Base-by-base conservation (phyloP, 2,888 invertebrate genomes). In the Cotesia congregata region DNA sequence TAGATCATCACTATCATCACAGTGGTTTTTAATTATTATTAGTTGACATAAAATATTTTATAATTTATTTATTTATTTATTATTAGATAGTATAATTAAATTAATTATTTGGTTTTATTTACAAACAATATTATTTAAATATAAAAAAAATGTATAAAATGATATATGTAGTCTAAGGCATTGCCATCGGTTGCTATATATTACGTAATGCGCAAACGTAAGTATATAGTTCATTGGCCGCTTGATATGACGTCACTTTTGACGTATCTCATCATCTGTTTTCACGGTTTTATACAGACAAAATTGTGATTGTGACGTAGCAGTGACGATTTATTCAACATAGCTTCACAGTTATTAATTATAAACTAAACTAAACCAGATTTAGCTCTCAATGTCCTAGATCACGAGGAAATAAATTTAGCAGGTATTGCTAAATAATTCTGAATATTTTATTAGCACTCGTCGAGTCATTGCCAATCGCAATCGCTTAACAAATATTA, bases 181-280 rank as follows among this genome's bases (percentile, higher is more conserved):
- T 67, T 67, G 74, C 74, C n/a, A 74, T 72, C 61, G 77, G 74
- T 50, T 59, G 12, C 38, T 74, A 78, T 30, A 30, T 30, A 30
- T 78, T 74, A 76, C 76, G 68, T 76, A 81, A 67, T 59, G 80
- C 80, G 80, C 82, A 79, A 76, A 77, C 77, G 76, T 80, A 67
- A 60, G 59, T 61, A n/a, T n/a, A n/a, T n/a, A 75, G 82, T 81
- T 79, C 82, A 82, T 78, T 80, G 80, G 78, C 80, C 80, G 76
- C 41, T 20, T 39, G 9, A 40, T 20, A 61, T 74, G 74, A 71
- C 72, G 76, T 76, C 73, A 73, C 50, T 62, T 30, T 73, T 73
- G 73, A 73, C 67, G 73, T 73, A 41, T 67, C 15, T 77, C 74
- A 71, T 77, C 80, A 78, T 76, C 75, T 78, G 78, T 78, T 79